Conservation (phyloP, 1,140 invertebrate genomes). For the Macrobrachium rosenbergii region DNA sequence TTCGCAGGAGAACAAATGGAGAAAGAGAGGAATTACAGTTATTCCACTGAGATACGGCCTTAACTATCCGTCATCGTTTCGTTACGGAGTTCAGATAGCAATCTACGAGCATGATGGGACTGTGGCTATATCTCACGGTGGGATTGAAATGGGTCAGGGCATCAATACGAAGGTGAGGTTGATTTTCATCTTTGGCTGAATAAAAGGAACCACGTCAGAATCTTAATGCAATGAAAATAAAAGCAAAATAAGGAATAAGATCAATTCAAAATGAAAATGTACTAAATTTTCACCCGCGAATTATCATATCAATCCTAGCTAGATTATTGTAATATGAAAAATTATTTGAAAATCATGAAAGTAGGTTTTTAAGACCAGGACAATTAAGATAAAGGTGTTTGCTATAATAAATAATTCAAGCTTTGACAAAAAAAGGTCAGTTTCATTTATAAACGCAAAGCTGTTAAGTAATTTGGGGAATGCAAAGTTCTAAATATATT, state of each 20-base stretch:
- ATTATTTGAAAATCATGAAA: too few relatives aligned
- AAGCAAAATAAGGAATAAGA: background rate
- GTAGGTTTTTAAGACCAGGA: too few relatives aligned
- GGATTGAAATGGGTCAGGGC: slow-evolving; percentile 81
- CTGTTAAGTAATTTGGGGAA: too few relatives aligned
- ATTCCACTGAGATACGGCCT: slow-evolving; percentile 70
- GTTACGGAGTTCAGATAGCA: slow-evolving; percentile 72
- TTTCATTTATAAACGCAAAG: too few relatives aligned
- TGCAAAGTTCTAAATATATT: too few relatives aligned
- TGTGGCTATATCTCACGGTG: slow-evolving; percentile 77
- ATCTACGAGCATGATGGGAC: slow-evolving; percentile 77
- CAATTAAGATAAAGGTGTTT: too few relatives aligned
- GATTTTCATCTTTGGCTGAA: background rate
- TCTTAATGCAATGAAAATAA: background rate
- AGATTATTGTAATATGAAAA: too few relatives aligned
- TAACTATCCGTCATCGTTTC: slow-evolving; percentile 67
- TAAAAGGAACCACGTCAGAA: too few relatives aligned
- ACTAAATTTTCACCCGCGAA: too few relatives aligned
- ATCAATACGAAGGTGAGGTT: slow-evolving; percentile 75
- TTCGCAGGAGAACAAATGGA: slow-evolving; percentile 72
- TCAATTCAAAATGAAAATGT: background rate
- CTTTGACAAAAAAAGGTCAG: too few relatives aligned
- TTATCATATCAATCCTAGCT: too few relatives aligned
- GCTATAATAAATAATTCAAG: too few relatives aligned
- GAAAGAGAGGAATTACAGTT: slow-evolving; percentile 73